Evolutionary conservation across 1,140 invertebrate species (phyloP).

Genomic region (Phocides pigmalion): DNA sequence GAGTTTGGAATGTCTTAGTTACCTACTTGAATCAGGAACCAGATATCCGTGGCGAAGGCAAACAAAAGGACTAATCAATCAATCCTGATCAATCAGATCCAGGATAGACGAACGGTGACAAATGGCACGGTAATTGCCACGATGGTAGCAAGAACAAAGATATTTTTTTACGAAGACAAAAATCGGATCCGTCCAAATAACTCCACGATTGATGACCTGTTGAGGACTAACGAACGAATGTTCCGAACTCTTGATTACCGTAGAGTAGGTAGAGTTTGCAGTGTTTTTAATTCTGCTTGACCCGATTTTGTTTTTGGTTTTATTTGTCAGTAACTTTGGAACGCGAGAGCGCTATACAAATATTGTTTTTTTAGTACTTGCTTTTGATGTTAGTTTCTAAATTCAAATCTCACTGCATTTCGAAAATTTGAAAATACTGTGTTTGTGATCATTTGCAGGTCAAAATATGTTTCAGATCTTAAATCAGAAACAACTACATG

Average conservation of each 20-base stretch:
- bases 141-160: constrained; percentile 50
- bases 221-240: constrained; percentile 60
- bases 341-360: constrained; percentile 4
- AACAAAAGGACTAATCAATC: constrained; percentile 65
- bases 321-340: constrained; percentile 21
- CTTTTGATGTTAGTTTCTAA: neutral
- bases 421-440: too few species aligned
- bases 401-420: neutral
- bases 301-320: constrained; percentile 19
- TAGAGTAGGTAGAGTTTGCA: constrained; percentile 38
- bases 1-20: too few species aligned
- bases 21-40: neutral
- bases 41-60: constrained; percentile 28
- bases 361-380: neutral
- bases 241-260: constrained; percentile 50
- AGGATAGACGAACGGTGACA: constrained; percentile 60
- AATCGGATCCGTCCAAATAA: constrained; percentile 55
- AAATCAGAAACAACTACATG: too few species aligned
- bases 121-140: constrained; percentile 70
- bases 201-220: constrained; percentile 65
- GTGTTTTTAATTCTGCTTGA: constrained; percentile 29
- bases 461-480: too few species aligned
- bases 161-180: constrained; percentile 53
- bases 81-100: constrained; percentile 65
- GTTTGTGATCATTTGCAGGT: too few species aligned